These are phyloP conservation scores for Oceanodroma leucorhoa DNA, from an alignment of 2,797 vertebrate species.

Conservation along the genomic window DNA sequence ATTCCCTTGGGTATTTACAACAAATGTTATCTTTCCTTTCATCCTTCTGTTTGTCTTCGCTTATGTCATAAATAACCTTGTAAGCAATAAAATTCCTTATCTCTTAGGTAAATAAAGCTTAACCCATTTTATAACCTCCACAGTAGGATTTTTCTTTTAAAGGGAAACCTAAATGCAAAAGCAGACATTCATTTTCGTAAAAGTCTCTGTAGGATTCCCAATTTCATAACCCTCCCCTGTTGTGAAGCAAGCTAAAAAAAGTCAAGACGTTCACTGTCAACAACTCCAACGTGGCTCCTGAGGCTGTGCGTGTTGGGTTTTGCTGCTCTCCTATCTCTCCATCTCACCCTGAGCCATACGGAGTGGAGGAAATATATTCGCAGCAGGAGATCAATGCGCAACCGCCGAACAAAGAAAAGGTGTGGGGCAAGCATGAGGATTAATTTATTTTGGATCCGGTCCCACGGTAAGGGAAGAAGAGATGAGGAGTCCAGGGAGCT, in stretches of 20 bases:
- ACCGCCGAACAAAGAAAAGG: background rate
- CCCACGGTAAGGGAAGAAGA: background rate
- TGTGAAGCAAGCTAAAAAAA: background rate
- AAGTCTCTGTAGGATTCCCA: background rate
- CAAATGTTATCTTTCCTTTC: conserved; percentile 12
- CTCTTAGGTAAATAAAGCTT: conserved; percentile 4
- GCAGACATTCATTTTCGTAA: background rate
- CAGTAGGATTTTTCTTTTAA: background rate
- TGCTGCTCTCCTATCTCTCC: background rate
- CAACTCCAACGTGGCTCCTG: background rate
- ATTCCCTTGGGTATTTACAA: background rate
- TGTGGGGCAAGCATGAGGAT: background rate
- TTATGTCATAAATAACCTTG: conserved; percentile 19
- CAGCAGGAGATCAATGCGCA: background rate
- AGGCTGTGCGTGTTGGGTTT: fast-evolving
- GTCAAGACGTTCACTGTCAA: background rate
- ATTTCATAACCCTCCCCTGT: background rate
- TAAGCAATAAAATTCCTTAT: conserved; percentile 24
- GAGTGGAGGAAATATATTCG: background rate
- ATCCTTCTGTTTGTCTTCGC: conserved; percentile 4
- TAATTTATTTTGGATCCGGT: background rate
- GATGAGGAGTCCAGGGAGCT: background rate
- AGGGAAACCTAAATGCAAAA: background rate
- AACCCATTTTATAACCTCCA: background rate
- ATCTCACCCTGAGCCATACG: background rate